A percentile compares a stretch with the other conserved stretches of the same genome.
phyloP scores from a whole-genome alignment of 2,113 vertebrate species.

The Microcebus murinus region DNA sequence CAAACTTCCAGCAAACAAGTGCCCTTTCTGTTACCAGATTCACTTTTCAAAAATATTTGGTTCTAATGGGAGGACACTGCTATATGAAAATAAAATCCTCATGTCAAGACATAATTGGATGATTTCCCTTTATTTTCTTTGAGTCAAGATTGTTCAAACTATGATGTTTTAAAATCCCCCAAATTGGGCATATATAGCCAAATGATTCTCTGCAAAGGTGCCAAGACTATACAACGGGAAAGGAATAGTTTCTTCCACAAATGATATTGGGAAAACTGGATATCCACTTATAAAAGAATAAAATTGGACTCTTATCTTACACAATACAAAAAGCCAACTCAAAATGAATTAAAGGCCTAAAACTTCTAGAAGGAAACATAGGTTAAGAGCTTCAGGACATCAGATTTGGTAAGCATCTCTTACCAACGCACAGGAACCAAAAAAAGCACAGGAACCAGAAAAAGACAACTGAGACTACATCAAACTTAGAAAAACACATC shows the following conservation, averaged over 20 bases:
- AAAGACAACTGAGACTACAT: background rate
- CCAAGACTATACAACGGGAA: background rate
- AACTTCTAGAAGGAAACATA: background rate
- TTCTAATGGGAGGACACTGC: background rate
- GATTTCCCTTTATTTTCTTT: background rate
- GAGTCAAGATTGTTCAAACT: background rate
- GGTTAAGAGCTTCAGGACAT: background rate
- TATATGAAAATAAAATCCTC: background rate
- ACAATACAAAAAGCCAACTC: background rate
- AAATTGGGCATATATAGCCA: background rate
- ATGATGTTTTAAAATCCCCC: background rate
- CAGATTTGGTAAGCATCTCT: background rate
- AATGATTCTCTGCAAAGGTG: background rate
- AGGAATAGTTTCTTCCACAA: background rate
- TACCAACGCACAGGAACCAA: background rate
- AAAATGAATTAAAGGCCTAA: background rate
- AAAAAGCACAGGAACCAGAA: background rate
- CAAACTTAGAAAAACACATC: background rate
- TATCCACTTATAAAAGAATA: background rate
- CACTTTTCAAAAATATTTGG: background rate
- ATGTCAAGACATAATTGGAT: background rate
- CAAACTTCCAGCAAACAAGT: background rate
- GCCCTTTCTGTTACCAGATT: background rate
- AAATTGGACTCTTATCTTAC: background rate
- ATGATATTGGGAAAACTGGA: background rate